A percentile compares a stretch with the other conserved stretches of the same genome.
Conservation (phyloP, 2,888 invertebrate species). For the Cryptocephalus primarius region DNA sequence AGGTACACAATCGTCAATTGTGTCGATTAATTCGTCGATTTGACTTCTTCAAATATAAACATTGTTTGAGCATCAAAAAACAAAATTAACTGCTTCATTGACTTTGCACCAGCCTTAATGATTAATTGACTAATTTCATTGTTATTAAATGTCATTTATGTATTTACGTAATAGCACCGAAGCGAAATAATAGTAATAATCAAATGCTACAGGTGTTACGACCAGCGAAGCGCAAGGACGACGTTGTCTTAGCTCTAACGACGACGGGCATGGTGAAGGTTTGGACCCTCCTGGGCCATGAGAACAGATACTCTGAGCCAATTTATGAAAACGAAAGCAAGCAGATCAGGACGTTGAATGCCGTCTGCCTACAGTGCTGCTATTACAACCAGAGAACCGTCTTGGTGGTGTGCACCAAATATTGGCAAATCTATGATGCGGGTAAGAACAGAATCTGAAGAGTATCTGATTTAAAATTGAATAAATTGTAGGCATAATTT, state of each 20-base stretch:
- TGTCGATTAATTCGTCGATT: no score
- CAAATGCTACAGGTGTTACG: conserved; percentile 45
- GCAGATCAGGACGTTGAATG: conserved; percentile 88
- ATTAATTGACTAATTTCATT: not conserved
- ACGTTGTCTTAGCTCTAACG: conserved; percentile 89
- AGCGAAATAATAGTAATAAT: not conserved
- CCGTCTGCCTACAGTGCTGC: conserved; percentile 86
- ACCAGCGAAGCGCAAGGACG: conserved; percentile 75
- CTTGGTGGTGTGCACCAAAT: conserved; percentile 90
- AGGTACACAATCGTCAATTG: no score
- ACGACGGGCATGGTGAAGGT: conserved; percentile 96
- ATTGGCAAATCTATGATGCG: conserved; percentile 85
- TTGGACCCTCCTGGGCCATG: conserved; percentile 86
- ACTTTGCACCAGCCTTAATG: no score
- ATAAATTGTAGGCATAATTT: no score
- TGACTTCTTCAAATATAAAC: no score
- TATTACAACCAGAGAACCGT: conserved; percentile 94
- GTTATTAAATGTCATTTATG: not conserved
- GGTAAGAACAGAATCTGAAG: conserved; percentile 39
- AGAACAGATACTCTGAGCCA: conserved; percentile 76
- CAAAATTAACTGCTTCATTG: no score
- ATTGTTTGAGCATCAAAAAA: no score
- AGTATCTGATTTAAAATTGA: not conserved
- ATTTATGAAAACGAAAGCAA: conserved; percentile 97
- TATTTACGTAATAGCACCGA: no score